Conservation (phyloP, 2,113 vertebrate species). For the Sander vitreus region DNA sequence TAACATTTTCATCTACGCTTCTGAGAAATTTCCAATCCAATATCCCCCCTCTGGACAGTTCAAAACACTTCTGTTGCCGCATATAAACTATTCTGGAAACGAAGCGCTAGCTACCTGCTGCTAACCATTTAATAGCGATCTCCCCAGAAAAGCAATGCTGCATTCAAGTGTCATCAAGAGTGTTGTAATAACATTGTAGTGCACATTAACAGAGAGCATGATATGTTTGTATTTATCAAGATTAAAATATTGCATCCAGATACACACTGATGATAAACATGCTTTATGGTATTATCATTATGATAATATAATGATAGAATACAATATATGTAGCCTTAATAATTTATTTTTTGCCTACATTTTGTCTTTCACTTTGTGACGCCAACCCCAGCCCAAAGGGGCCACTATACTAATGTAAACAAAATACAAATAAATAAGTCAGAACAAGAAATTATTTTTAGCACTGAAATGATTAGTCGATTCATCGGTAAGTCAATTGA, state of each 20-base stretch:
- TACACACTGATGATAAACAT: too few species aligned
- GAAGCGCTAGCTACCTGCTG: conserved; percentile 21
- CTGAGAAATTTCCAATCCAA: background rate
- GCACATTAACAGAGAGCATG: background rate
- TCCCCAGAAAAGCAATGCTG: conserved; percentile 15
- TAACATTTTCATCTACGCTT: background rate
- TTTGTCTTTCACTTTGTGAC: background rate
- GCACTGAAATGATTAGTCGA: background rate
- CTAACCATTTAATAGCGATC: conserved; percentile 37
- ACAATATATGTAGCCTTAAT: background rate
- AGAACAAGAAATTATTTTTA: too few species aligned
- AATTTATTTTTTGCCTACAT: background rate
- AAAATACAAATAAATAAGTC: background rate
- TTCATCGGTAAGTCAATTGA: background rate
- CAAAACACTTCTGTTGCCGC: background rate
- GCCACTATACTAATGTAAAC: background rate
- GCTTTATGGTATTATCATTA: background rate
- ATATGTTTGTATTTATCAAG: background rate
- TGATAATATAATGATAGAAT: too few species aligned
- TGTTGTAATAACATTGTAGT: background rate
- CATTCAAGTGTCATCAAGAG: conserved; percentile 29
- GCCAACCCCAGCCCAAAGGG: too few species aligned
- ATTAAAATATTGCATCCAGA: background rate
- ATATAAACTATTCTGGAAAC: background rate
- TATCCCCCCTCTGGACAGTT: background rate